Evolutionary conservation across 1,140 invertebrate genomes (phyloP).

Genomic region (Scaptomyza hsui): DNA sequence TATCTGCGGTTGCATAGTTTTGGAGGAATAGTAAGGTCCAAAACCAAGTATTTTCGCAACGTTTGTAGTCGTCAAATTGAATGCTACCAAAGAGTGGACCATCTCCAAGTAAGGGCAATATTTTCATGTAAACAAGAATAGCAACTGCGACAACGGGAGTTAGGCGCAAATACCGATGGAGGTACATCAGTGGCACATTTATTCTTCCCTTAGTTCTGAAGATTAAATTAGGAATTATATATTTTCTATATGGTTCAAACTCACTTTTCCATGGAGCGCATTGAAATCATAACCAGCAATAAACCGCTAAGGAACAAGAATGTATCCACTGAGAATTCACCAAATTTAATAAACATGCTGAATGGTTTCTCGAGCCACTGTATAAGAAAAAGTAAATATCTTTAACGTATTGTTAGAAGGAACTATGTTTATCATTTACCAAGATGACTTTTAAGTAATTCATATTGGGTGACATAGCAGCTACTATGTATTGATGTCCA

Average conservation of each 20-base stretch:
- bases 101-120: constrained; percentile 26
- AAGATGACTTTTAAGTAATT: no score
- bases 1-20: constrained; percentile 55
- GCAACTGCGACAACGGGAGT: constrained; percentile 55
- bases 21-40: constrained; percentile 60
- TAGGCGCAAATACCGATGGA: constrained; percentile 69
- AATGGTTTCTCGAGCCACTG: no score
- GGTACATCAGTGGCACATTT: constrained; percentile 69
- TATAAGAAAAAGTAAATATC: no score
- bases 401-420: no score
- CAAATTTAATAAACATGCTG: no score
- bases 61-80: constrained; percentile 28
- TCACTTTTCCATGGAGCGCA: constrained; percentile 87
- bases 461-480: no score
- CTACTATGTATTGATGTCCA: constrained; percentile 85
- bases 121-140: constrained; percentile 18
- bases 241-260: constrained; percentile 73
- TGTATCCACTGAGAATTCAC: constrained; percentile 88
- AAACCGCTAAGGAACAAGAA: constrained; percentile 89
- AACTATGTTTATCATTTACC: no score
- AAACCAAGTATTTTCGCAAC: constrained; percentile 67
- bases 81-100: constrained; percentile 41
- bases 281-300: constrained; percentile 86
- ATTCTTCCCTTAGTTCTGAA: constrained; percentile 57
- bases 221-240: no score